These are phyloP conservation scores for Axinella damicornis DNA, from an alignment of 37 sponge, comb jelly and placozoan species.

Conservation along the genomic window DNA sequence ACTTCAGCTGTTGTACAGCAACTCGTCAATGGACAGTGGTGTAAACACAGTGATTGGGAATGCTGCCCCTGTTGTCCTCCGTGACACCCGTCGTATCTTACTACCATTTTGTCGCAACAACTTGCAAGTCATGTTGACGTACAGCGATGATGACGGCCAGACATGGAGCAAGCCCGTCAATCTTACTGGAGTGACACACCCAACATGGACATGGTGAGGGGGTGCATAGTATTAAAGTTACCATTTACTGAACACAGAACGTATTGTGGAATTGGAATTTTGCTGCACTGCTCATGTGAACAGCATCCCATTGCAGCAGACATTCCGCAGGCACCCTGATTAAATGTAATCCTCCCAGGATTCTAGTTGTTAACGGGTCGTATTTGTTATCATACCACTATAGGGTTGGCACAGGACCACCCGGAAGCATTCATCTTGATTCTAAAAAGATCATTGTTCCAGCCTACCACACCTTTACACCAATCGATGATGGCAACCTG, in stretches of 20 bases:
- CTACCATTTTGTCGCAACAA: not conserved
- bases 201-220: conserved; percentile 3
- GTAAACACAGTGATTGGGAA: not conserved
- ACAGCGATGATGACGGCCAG: not conserved
- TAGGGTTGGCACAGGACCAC: conserved; percentile 6
- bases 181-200: not conserved
- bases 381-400: not conserved
- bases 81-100: not conserved
- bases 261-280: no score
- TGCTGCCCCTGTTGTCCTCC: conserved; percentile 6
- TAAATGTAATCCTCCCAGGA: no score
- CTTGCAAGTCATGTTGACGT: not conserved
- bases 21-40: not conserved
- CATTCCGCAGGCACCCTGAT: no score
- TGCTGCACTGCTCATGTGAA: no score
- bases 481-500: not conserved
- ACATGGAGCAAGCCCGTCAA: conserved; percentile 1
- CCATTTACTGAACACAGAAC: no score
- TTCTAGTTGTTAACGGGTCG: no score
- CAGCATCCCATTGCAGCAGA: no score
- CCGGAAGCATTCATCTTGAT: not conserved
- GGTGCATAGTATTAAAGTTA: no score
- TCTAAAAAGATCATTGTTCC: not conserved
- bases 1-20: not conserved
- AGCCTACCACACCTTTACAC: not conserved